A percentile compares a stretch with the other conserved stretches of the same genome.
Conservation (phyloP, 1,140 invertebrate species). For the Diachasmimorpha longicaudata region DNA sequence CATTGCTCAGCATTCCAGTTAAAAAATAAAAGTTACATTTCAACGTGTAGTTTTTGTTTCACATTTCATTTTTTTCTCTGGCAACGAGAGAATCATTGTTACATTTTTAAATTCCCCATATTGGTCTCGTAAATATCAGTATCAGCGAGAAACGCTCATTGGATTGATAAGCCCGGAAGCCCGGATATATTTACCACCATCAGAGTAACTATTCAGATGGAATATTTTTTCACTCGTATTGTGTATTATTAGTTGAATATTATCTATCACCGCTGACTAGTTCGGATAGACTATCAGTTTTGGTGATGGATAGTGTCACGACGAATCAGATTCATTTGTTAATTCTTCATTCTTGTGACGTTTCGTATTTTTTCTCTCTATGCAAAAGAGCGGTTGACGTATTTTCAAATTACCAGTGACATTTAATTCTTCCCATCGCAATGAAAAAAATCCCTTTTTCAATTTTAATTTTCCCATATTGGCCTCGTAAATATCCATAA, state of each 20-base stretch:
- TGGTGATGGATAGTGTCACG: no score
- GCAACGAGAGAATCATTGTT: neutral
- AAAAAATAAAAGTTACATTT: slow-evolving; percentile 14
- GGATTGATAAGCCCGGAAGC: no score
- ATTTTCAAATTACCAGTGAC: no score
- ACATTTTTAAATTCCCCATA: neutral
- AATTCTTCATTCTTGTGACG: no score
- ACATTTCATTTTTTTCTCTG: neutral
- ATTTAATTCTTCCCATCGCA: neutral
- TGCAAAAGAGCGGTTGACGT: no score
- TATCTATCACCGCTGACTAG: neutral
- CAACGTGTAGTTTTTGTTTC: neutral
- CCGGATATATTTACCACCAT: no score
- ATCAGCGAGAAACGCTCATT: no score
- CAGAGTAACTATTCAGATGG: neutral
- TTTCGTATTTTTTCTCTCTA: no score
- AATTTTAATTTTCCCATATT: neutral
- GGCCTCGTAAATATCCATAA: no score
- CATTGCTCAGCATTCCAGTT: neutral
- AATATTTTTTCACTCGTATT: neutral
- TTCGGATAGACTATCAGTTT: neutral
- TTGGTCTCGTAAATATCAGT: neutral
- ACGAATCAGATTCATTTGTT: no score
- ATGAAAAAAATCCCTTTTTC: neutral
- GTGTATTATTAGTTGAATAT: neutral